Percentiles rank a stretch among this genome's conserved stretches.
phyloP scores from a whole-genome alignment of 1,140 invertebrate genomes.

The Calephelis virginiensis region DNA sequence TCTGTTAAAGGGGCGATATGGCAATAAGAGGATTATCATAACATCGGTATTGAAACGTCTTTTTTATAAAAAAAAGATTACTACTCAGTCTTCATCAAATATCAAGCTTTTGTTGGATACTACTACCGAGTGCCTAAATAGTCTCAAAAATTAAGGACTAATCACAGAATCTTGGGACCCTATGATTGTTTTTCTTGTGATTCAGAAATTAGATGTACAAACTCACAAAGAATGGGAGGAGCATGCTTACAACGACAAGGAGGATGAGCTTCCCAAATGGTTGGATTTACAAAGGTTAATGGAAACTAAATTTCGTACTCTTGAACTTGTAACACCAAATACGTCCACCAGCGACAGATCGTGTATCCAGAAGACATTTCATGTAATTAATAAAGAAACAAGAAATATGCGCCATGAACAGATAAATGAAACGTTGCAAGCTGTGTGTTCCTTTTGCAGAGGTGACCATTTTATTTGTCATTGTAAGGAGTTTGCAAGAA shows the following conservation, averaged over 20 bases:
- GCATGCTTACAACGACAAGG: slow-evolving; percentile 27
- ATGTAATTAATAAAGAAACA: background rate
- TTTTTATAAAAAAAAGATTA: slow-evolving; percentile 34
- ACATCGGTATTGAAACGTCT: slow-evolving; percentile 49
- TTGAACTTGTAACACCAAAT: slow-evolving; percentile 30
- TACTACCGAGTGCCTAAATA: slow-evolving; percentile 39
- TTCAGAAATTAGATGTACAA: slow-evolving; percentile 39
- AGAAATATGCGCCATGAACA: background rate
- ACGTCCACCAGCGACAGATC: background rate
- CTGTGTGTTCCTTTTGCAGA: background rate
- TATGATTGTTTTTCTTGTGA: slow-evolving; percentile 39
- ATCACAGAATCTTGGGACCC: slow-evolving; percentile 41
- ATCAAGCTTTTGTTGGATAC: slow-evolving; percentile 45
- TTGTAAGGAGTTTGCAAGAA: slow-evolving; percentile 25
- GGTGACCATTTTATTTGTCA: background rate
- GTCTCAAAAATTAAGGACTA: slow-evolving; percentile 38
- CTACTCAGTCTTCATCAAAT: slow-evolving; percentile 30
- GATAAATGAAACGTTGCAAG: background rate
- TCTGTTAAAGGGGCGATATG: slow-evolving; percentile 50
- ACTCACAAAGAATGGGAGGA: slow-evolving; percentile 46
- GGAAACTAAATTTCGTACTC: slow-evolving; percentile 35
- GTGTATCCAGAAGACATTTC: background rate
- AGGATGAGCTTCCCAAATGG: slow-evolving; percentile 33
- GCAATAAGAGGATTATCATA: slow-evolving; percentile 51
- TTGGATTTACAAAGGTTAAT: slow-evolving; percentile 39